These are phyloP conservation scores for Bombylius discolor DNA, from an alignment of 2,888 invertebrate genomes.

Conservation along the genomic window DNA sequence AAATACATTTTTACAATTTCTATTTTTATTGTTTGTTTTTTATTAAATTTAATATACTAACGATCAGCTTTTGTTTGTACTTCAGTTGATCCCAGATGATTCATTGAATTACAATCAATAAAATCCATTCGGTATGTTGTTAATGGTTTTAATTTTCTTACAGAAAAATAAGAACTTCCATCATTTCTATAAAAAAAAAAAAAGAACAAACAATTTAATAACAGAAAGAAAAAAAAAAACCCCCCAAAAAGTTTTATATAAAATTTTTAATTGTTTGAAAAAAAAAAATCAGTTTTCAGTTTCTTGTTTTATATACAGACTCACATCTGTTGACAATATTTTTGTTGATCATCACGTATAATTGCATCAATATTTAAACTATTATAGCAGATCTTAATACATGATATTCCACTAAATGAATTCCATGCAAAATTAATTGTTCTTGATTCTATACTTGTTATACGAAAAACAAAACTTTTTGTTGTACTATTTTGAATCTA, in stretches of 20 bases:
- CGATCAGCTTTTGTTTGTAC: conserved; percentile 32
- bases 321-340: conserved; percentile 19
- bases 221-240: not conserved
- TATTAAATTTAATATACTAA: conserved; percentile 19
- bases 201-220: not conserved
- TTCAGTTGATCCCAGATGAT: conserved; percentile 24
- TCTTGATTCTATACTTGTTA: conserved; percentile 29
- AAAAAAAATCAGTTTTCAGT: not conserved
- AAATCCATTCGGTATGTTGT: conserved; percentile 12
- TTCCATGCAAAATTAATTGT: conserved; percentile 24
- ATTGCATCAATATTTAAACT: conserved; percentile 6
- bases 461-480: conserved; percentile 24
- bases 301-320: conserved; percentile 10
- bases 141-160: conserved; percentile 11
- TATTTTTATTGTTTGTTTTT: not conserved
- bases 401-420: conserved; percentile 7
- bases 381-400: conserved; percentile 13
- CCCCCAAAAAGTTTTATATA: too few relatives aligned
- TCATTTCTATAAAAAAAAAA: conserved; percentile 4
- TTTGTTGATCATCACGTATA: conserved; percentile 9
- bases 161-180: conserved; percentile 3
- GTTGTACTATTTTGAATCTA: conserved; percentile 32
- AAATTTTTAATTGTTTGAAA: not conserved
- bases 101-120: conserved; percentile 7
- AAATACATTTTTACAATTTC: not conserved